Conservation (phyloP, 2,797 vertebrate species). For the Hydrophis major region DNA sequence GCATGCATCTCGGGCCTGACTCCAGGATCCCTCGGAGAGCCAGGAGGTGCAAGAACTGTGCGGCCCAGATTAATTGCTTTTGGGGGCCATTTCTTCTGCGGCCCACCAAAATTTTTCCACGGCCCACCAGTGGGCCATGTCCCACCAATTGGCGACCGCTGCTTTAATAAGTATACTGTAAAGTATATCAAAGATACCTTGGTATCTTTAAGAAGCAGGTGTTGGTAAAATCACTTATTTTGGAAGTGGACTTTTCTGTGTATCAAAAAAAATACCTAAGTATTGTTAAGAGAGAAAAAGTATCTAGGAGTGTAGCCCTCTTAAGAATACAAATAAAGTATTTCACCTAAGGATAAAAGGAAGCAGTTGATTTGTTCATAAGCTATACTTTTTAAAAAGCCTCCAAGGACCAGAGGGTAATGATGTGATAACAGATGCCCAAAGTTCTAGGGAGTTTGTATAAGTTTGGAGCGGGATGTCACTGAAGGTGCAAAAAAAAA, state of each 20-base stretch:
- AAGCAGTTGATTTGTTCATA: background rate
- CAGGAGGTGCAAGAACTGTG: too few relatives aligned
- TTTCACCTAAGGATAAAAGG: background rate
- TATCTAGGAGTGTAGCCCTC: background rate
- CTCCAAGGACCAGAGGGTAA: background rate
- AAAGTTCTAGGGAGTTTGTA: background rate
- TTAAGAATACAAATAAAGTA: background rate
- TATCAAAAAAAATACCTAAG: background rate
- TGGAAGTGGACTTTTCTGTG: background rate
- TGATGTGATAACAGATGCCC: background rate
- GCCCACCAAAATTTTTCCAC: too few relatives aligned
- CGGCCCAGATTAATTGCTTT: too few relatives aligned
- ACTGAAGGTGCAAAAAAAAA: background rate
- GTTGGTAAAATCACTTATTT: background rate
- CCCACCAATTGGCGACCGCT: too few relatives aligned
- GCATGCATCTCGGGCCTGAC: too few relatives aligned
- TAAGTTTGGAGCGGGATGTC: background rate
- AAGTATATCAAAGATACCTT: background rate
- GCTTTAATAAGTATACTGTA: background rate
- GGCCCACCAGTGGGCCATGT: too few relatives aligned
- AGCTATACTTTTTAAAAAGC: background rate
- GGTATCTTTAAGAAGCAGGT: background rate
- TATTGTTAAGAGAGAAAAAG: background rate
- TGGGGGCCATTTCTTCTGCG: too few relatives aligned
- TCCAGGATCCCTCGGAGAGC: too few relatives aligned